Percentiles rank a stretch among this genome's conserved stretches.
Evolutionary conservation across 2,888 invertebrate species (phyloP).

Genomic region (Oxyscelio sp.): DNA sequence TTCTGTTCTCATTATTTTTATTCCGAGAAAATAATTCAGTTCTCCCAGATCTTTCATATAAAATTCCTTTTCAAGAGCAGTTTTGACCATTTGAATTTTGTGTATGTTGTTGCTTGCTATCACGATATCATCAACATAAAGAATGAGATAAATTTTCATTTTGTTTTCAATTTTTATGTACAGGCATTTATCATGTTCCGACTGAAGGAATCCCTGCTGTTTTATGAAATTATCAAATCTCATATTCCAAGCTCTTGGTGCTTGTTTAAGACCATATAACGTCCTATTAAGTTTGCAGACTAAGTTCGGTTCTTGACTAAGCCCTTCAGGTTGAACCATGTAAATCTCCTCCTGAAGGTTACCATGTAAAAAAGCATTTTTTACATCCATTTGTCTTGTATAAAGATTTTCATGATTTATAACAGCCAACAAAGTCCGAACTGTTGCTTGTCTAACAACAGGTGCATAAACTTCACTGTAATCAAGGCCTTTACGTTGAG

Average conservation of each 20-base stretch:
- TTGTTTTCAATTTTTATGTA: not conserved
- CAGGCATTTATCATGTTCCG: too few species aligned
- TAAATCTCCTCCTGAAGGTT: conserved; percentile 78
- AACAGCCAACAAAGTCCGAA: conserved; percentile 63
- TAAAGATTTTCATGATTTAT: conserved; percentile 48
- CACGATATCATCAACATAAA: too few species aligned
- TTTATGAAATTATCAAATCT: conserved; percentile 71
- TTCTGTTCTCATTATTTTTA: conserved; percentile 71
- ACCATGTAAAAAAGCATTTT: conserved; percentile 81
- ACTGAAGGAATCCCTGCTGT: too few species aligned
- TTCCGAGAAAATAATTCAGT: conserved; percentile 77
- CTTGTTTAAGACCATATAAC: conserved; percentile 82
- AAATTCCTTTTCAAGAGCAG: not conserved
- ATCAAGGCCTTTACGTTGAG: conserved; percentile 77
- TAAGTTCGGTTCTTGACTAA: too few species aligned
- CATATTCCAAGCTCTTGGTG: conserved; percentile 79
- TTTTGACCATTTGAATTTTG: too few species aligned
- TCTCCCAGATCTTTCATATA: conserved; percentile 78
- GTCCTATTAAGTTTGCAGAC: conserved; percentile 78
- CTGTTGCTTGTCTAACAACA: conserved; percentile 75
- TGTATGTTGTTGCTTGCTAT: too few species aligned
- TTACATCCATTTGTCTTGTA: conserved; percentile 79
- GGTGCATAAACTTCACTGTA: conserved; percentile 81
- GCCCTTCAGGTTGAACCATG: too few species aligned
- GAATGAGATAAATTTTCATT: too few species aligned